Conservation (phyloP, 2,113 vertebrate species). For the Trochalopteron elliotii region DNA sequence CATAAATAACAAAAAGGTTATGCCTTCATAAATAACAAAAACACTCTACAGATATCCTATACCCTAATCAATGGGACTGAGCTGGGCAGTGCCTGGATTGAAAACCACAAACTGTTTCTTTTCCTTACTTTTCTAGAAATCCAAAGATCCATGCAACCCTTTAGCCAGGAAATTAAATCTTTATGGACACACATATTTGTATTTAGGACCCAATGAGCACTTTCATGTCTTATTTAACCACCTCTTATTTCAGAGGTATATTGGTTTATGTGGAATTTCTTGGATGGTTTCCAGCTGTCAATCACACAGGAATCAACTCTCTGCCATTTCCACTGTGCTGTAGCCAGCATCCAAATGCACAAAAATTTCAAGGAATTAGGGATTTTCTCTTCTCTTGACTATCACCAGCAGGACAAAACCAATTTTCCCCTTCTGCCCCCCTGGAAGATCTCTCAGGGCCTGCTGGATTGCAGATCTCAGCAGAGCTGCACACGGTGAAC, state of each 20-base stretch:
- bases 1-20: background rate
- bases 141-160: background rate
- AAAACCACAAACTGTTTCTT: background rate
- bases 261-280: background rate
- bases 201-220: background rate
- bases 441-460: accelerated
- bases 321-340: background rate
- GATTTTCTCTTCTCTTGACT: background rate
- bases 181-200: background rate
- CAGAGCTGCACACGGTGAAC: accelerated
- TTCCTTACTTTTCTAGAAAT: background rate
- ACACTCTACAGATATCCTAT: no score
- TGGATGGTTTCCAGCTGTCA: background rate
- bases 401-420: background rate
- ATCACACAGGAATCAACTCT: background rate
- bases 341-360: background rate
- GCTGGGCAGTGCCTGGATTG: background rate
- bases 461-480: accelerated
- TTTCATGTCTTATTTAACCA: background rate
- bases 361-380: background rate
- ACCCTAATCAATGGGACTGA: background rate
- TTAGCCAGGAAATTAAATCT: background rate
- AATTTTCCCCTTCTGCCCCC: background rate
- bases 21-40: background rate
- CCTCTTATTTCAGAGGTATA: background rate